A percentile compares a stretch with the other conserved stretches of the same genome.
phyloP scores from a whole-genome alignment of 2,113 vertebrate genomes.

The Actenoides lindsayi region DNA sequence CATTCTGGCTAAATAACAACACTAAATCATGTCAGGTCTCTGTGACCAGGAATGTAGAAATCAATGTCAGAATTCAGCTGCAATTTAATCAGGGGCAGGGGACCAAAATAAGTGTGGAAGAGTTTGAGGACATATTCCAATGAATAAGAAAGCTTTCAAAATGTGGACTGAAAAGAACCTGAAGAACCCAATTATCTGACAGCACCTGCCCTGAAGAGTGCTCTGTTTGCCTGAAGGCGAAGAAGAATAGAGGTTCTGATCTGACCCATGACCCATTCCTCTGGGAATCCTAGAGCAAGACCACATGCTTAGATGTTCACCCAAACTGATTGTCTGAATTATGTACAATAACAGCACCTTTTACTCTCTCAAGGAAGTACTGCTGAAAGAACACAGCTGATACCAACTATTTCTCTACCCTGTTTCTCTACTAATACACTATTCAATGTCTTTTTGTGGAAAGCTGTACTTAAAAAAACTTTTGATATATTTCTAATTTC shows the following conservation, averaged over 20 bases:
- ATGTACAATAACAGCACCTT: background rate
- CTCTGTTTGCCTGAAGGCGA: background rate
- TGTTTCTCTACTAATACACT: background rate
- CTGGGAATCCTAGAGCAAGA: background rate
- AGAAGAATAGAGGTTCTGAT: background rate
- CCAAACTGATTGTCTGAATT: background rate
- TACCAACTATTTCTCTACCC: background rate
- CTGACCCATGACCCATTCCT: background rate
- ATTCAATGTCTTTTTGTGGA: background rate
- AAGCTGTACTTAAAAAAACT: background rate
- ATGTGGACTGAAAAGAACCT: background rate
- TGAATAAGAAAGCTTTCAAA: background rate
- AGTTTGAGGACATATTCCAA: background rate
- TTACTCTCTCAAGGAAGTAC: background rate
- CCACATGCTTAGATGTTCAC: background rate
- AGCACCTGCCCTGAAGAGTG: background rate
- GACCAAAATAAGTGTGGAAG: background rate
- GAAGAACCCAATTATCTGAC: background rate
- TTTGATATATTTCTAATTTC: background rate
- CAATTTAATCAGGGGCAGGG: background rate
- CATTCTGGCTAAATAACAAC: background rate
- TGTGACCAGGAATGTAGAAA: constrained; percentile 4
- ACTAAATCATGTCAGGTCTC: background rate
- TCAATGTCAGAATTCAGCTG: background rate
- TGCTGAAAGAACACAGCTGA: background rate